phyloP scores from a whole-genome alignment of 2,113 vertebrate genomes.

The Thermophis baileyi region DNA sequence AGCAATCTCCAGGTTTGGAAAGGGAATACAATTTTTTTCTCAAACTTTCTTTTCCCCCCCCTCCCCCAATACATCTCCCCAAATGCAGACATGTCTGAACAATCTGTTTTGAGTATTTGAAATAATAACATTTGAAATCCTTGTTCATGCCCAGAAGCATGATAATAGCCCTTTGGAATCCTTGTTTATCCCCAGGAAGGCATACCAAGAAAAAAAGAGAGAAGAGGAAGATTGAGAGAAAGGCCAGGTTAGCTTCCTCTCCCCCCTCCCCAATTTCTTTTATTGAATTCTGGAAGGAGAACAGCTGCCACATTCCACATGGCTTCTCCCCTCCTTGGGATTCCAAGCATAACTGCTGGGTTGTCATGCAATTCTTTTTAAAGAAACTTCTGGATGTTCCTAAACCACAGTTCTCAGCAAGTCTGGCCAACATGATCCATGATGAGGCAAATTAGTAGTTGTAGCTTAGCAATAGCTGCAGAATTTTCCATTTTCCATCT shows the following conservation, averaged over 20 bases:
- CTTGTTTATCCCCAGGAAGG: background rate
- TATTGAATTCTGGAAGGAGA: background rate
- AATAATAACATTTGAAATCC: background rate
- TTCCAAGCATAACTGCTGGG: background rate
- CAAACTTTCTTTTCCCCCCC: background rate
- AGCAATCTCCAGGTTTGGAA: background rate
- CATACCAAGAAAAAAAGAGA: background rate
- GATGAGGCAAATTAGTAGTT: background rate
- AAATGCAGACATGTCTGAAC: background rate
- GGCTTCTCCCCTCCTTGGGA: background rate
- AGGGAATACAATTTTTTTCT: background rate
- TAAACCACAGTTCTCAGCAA: background rate
- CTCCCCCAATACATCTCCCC: background rate
- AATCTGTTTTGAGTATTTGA: background rate
- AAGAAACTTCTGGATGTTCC: background rate
- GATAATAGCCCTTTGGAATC: background rate
- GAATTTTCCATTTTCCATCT: background rate
- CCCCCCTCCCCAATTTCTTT: background rate
- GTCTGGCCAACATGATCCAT: background rate
- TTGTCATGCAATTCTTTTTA: background rate
- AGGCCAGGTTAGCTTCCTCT: background rate
- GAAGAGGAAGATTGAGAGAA: background rate
- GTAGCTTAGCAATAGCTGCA: background rate
- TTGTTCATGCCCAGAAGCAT: background rate
- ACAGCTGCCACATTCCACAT: background rate